These are phyloP conservation scores for Caenorhabditis wallacei DNA, from an alignment of 2,888 invertebrate species.

Conservation along the genomic window DNA sequence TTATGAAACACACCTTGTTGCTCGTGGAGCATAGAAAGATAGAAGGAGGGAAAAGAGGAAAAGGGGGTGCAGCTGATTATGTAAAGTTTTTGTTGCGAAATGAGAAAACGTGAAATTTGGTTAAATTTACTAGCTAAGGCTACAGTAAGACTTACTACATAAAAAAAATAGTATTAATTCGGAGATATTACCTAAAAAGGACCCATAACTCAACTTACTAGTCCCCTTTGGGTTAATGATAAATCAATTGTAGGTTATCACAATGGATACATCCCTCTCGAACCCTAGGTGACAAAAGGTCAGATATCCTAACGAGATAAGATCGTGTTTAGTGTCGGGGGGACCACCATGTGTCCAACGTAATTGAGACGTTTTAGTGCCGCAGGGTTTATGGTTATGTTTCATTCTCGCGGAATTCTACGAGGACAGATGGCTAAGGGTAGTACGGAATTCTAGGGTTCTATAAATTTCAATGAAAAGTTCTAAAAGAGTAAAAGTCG, in stretches of 20 bases:
- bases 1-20: conserved; percentile 26
- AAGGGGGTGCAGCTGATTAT: conserved; percentile 18
- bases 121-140: too few relatives aligned
- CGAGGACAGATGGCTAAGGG: background rate
- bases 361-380: conserved; percentile 30
- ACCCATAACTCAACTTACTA: too few relatives aligned
- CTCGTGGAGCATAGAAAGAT: background rate
- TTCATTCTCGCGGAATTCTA: background rate
- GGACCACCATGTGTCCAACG: conserved; percentile 34
- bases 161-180: too few relatives aligned
- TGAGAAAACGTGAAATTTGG: conserved; percentile 6
- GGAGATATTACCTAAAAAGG: too few relatives aligned
- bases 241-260: conserved; percentile 42
- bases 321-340: conserved; percentile 12
- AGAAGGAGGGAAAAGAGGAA: background rate
- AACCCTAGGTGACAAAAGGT: conserved; percentile 35
- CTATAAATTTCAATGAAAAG: too few relatives aligned
- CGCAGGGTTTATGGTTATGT: conserved; percentile 26
- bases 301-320: conserved; percentile 36
- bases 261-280: conserved; percentile 27
- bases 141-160: too few relatives aligned
- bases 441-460: too few relatives aligned
- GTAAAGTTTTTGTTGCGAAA: conserved; percentile 16
- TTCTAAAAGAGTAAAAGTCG: too few relatives aligned
- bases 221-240: conserved; percentile 9